Conservation (phyloP, 2,888 invertebrate genomes). For the Lathronympha strigana region DNA sequence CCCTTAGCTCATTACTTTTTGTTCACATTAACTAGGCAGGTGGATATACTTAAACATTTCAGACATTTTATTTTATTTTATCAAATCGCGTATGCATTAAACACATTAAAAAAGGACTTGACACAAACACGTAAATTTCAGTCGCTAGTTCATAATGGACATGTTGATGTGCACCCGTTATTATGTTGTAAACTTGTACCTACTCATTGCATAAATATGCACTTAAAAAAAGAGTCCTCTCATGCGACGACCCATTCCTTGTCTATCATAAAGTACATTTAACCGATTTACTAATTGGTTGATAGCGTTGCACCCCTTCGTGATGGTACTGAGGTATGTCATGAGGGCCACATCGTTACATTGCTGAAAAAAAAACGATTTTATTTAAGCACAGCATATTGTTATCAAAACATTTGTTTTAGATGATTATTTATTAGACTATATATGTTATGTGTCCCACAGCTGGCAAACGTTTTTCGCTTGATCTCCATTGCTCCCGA, state of each 20-base stretch:
- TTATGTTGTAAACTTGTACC: background rate
- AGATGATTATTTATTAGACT: background rate
- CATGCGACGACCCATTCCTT: slow-evolving; percentile 94
- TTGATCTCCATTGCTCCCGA: no score
- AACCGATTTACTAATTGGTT: slow-evolving; percentile 99
- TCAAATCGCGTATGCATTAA: background rate
- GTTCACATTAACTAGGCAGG: no score
- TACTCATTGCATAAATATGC: background rate
- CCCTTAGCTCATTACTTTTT: no score
- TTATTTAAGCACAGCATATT: background rate
- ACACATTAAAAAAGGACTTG: background rate
- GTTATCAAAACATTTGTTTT: background rate
- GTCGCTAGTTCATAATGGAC: slow-evolving; percentile 3
- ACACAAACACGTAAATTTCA: background rate
- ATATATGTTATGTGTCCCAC: background rate
- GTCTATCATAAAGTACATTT: slow-evolving; percentile 96
- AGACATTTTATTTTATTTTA: background rate
- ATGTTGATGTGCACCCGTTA: background rate
- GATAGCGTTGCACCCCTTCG: slow-evolving; percentile 98
- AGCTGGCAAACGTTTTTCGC: no score
- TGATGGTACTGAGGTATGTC: slow-evolving; percentile 97
- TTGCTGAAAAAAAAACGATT: slow-evolving; percentile 83
- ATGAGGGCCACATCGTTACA: slow-evolving; percentile 98
- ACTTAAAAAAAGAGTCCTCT: slow-evolving; percentile 93
- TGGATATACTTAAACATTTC: no score